Evolutionary conservation across 1,140 invertebrate species (phyloP).

Genomic region (Cydia amplana): DNA sequence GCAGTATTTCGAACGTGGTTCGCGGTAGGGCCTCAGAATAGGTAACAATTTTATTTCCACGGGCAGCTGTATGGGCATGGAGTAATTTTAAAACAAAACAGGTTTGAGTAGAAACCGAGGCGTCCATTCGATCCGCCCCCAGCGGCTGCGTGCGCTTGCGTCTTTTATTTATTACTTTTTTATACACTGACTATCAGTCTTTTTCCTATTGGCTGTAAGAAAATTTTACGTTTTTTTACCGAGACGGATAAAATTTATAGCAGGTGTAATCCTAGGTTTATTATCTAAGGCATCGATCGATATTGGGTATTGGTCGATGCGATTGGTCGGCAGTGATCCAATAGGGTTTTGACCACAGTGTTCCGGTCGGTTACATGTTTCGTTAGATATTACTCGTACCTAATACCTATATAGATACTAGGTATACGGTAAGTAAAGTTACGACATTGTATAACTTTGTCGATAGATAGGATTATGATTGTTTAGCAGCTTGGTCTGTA

Average conservation of each 20-base stretch:
- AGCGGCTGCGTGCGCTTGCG: slow-evolving; percentile 50
- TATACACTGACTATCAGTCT: slow-evolving; percentile 66
- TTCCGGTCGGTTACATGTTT: background rate
- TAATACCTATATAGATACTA: too few relatives aligned
- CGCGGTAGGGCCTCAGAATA: too few relatives aligned
- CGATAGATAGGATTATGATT: too few relatives aligned
- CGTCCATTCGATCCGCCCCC: slow-evolving; percentile 58
- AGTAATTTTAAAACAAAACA: slow-evolving; percentile 50
- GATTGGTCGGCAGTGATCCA: slow-evolving; percentile 57
- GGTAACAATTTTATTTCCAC: slow-evolving; percentile 33
- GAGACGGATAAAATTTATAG: slow-evolving; percentile 70
- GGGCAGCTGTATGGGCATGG: slow-evolving; percentile 45
- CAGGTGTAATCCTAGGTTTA: slow-evolving; percentile 52
- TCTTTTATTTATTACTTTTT: slow-evolving; percentile 59
- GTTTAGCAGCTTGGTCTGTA: too few relatives aligned
- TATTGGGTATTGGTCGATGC: slow-evolving; percentile 47
- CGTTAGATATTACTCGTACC: too few relatives aligned
- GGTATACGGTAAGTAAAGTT: too few relatives aligned
- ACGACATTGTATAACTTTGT: too few relatives aligned
- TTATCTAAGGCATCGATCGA: slow-evolving; percentile 59
- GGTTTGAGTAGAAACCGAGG: slow-evolving; percentile 48
- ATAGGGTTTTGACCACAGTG: slow-evolving; percentile 35
- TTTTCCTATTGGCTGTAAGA: slow-evolving; percentile 71
- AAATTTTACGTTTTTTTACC: slow-evolving; percentile 60
- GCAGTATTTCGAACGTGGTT: too few relatives aligned